These are phyloP conservation scores for Anguilla megastoma DNA, from an alignment of 2,797 vertebrate genomes.

Conservation along the genomic window DNA sequence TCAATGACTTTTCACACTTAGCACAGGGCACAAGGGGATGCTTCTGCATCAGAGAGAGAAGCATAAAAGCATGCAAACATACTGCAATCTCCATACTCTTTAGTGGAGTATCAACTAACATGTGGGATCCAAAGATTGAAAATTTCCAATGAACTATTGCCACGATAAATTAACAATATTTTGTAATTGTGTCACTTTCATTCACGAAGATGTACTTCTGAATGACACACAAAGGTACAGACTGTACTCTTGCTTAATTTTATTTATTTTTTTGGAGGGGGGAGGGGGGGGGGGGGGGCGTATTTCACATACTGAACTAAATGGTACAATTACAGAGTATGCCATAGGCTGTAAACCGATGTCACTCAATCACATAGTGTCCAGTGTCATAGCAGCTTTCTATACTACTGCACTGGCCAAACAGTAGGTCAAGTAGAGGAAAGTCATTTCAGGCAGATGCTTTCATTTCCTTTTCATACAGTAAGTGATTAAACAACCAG, in stretches of 20 bases:
- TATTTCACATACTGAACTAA: neutral
- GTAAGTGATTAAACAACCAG: neutral
- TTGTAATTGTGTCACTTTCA: neutral
- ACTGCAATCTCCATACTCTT: constrained; percentile 40
- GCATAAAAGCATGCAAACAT: constrained; percentile 22
- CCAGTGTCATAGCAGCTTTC: neutral
- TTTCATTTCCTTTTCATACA: neutral
- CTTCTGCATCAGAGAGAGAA: constrained; percentile 36
- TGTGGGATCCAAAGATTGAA: neutral
- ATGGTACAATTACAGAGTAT: neutral
- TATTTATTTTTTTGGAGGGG: neutral
- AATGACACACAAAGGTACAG: neutral
- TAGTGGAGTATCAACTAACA: neutral
- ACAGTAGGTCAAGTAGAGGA: neutral
- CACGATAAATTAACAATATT: neutral
- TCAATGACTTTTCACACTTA: constrained; percentile 79
- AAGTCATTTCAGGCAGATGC: neutral
- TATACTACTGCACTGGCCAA: neutral
- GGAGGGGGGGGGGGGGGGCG: too few relatives aligned
- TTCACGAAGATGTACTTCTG: neutral
- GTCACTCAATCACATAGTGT: neutral
- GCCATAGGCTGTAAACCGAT: neutral
- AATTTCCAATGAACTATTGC: neutral
- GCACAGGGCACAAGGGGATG: constrained; percentile 53
- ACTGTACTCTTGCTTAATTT: neutral